Evolutionary conservation across 2,797 vertebrate genomes (phyloP).

Genomic region (Cynopterus sphinx): DNA sequence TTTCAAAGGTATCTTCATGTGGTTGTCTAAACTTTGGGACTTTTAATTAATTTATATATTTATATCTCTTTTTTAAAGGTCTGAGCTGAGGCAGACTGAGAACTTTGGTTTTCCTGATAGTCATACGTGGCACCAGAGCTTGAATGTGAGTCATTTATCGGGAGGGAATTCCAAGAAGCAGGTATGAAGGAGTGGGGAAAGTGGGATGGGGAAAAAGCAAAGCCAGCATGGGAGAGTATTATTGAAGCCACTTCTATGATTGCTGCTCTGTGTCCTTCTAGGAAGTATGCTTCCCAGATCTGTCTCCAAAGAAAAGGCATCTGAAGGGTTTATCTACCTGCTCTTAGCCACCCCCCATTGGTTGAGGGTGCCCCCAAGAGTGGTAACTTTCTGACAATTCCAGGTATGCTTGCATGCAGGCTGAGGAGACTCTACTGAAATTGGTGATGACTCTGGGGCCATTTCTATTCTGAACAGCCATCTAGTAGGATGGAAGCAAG

Average conservation of each 20-base stretch:
- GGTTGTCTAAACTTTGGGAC: background rate
- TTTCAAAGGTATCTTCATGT: background rate
- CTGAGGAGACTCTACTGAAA: background rate
- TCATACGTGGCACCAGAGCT: background rate
- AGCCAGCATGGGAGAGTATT: rapidly evolving
- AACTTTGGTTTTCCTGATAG: background rate
- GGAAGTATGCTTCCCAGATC: background rate
- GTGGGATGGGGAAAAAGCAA: background rate
- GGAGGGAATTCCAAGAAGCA: background rate
- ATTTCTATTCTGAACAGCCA: background rate
- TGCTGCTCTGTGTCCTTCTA: background rate
- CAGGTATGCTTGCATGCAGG: background rate
- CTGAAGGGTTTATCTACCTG: background rate
- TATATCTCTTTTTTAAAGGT: background rate
- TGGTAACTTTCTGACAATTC: background rate
- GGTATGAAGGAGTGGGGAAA: background rate
- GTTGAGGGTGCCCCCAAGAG: background rate
- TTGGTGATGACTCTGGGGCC: background rate
- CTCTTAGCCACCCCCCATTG: background rate
- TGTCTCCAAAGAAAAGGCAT: background rate
- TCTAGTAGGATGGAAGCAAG: background rate
- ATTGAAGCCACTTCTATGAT: background rate
- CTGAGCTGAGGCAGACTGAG: background rate
- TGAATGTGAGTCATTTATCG: background rate
- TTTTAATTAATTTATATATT: background rate